These are phyloP conservation scores for Limnephilus marmoratus DNA, from an alignment of 2,888 invertebrate genomes.

Conservation along the genomic window DNA sequence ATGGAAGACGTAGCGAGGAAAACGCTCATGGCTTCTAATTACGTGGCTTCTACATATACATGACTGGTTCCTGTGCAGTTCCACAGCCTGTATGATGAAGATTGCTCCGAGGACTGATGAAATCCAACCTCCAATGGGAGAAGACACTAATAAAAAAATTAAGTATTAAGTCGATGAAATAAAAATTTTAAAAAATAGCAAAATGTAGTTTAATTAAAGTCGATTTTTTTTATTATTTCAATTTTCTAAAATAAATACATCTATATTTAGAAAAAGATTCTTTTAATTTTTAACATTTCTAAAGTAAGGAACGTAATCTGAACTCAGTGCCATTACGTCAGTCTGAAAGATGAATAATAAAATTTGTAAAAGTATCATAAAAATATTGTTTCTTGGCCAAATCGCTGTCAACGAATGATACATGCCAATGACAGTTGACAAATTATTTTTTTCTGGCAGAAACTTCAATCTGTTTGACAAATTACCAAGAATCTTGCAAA, in stretches of 20 bases:
- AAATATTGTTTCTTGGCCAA: conserved; percentile 25
- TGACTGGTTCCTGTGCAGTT: background rate
- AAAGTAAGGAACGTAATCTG: background rate
- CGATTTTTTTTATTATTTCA: background rate
- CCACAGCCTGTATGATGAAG: background rate
- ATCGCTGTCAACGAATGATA: conserved; percentile 44
- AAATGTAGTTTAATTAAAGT: background rate
- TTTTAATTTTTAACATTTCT: background rate
- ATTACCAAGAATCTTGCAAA: background rate
- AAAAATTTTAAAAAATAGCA: background rate
- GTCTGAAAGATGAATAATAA: background rate
- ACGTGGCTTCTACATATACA: background rate
- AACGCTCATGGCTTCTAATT: background rate
- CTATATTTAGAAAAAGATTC: background rate
- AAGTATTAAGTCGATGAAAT: background rate
- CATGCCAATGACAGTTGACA: background rate
- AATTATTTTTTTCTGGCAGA: conserved; percentile 11
- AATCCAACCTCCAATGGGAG: background rate
- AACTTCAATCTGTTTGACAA: conserved; percentile 3
- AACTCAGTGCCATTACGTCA: background rate
- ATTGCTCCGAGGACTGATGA: too few relatives aligned
- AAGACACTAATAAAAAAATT: background rate
- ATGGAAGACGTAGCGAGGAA: too few relatives aligned
- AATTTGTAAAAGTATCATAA: background rate
- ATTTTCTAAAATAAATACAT: background rate